Evolutionary conservation across 2,113 vertebrate genomes (phyloP).

Genomic region (Dendrocopos noguchii): DNA sequence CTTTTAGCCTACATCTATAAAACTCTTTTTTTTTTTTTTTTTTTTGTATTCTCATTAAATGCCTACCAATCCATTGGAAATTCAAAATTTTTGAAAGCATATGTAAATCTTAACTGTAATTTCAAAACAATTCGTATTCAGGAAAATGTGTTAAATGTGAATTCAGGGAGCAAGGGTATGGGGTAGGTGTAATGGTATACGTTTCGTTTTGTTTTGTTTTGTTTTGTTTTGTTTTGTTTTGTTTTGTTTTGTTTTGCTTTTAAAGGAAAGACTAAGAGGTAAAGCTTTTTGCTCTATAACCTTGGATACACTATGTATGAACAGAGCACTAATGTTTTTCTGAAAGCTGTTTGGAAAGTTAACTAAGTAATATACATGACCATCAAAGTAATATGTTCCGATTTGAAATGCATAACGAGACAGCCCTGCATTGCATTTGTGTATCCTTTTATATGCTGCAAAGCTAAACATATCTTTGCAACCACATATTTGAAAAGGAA

Average conservation of each 20-base stretch:
- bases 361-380: neutral
- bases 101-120: neutral
- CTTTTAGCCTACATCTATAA: neutral
- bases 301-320: neutral
- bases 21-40: neutral
- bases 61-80: neutral
- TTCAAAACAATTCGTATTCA: neutral
- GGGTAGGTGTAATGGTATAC: neutral
- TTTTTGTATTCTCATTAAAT: neutral
- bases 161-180: neutral
- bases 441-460: neutral
- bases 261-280: neutral
- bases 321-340: neutral
- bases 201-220: neutral
- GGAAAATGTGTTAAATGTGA: neutral
- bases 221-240: neutral
- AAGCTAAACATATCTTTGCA: neutral
- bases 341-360: neutral
- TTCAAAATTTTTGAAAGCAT: neutral
- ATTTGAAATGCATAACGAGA: conserved; percentile 21
- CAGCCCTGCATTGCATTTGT: neutral
- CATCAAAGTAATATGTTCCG: conserved; percentile 33
- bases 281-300: neutral
- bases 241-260: neutral
- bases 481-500: neutral